Base-by-base conservation (phyloP, 2,797 vertebrate genomes). In the Acanthurus lineatus region DNA sequence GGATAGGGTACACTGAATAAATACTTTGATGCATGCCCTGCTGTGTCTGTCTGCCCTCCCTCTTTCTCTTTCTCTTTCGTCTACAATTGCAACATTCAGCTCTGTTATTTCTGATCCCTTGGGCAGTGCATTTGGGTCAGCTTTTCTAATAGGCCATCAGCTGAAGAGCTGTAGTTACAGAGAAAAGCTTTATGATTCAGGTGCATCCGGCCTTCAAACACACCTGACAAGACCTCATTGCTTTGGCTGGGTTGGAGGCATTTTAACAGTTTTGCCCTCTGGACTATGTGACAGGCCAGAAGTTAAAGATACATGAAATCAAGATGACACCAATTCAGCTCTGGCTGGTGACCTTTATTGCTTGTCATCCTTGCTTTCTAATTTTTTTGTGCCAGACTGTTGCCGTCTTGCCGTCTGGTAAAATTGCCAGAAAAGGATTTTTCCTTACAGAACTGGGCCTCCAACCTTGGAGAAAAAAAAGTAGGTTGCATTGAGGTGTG, bases 121-220 rank as follows among this genome's bases (percentile, higher is more conserved):
- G 64, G 82, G 48, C 57, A 53, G 56, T 79, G 66, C 64, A 71
- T 54, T 78, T 57, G 8, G 79, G 73, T 86, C 76, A 90, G 47
- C 76, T 52, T 70, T 62, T 81, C 65, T 90, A 85, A 86, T 63
- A 52, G 58, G 28, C 78, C 64, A 78, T 89, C 73, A 84, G 66
- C 74, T 74, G n/a, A 73, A 82, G n/a, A 52, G 25, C 48, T 68
- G 22, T 88, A 67, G 73, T 82, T 86, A 86, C 57, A 86, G 67
- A 80, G 75, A 65, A 73, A 77, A 70, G 76, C 72, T 87, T 88
- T 88, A 87, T 91, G 84, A 85, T 80, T 85, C 88, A 81, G 85
- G 82, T 88, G 82, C 53, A 86, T 90, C 87, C 62, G 72, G 83
- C 77, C 77, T 61, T 81, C 78, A 86, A 65, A 70, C 77, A 83